Evolutionary conservation across 2,797 vertebrate species (phyloP).

Genomic region (Cynodonichthys magdalenae): DNA sequence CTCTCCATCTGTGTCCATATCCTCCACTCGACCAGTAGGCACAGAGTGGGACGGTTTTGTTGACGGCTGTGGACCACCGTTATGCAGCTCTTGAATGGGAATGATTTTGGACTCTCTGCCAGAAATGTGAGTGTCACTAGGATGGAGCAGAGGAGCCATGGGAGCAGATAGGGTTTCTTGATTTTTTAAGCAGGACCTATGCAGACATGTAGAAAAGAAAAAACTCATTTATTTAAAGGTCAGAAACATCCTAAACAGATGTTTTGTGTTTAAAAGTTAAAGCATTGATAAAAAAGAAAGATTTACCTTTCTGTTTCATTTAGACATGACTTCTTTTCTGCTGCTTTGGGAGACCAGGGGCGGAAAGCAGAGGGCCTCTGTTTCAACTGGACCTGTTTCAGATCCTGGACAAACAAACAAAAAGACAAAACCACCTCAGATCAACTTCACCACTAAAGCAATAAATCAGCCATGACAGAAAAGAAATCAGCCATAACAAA

Average conservation of each 20-base stretch:
- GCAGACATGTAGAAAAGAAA: not conserved
- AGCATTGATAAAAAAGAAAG: conserved; percentile 15
- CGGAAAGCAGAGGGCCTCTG: conserved; percentile 97
- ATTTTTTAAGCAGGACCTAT: conserved; percentile 87
- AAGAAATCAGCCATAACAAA: conserved; percentile 20
- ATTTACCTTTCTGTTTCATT: conserved; percentile 82
- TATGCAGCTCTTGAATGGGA: conserved; percentile 83
- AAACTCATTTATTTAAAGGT: conserved; percentile 1
- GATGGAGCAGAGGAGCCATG: conserved; percentile 70
- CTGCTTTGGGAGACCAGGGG: conserved; percentile 93
- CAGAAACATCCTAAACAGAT: not conserved
- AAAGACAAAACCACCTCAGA: conserved; percentile 20
- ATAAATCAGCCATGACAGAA: conserved; percentile 21
- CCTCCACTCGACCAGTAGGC: conserved; percentile 66
- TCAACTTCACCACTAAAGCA: conserved; percentile 10
- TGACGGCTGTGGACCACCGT: conserved; percentile 60
- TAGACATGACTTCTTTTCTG: conserved; percentile 84
- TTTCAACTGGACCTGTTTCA: conserved; percentile 90
- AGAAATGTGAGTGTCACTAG: conserved; percentile 74
- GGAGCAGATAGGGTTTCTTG: conserved; percentile 86
- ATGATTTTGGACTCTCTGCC: conserved; percentile 66
- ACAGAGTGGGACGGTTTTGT: conserved; percentile 61
- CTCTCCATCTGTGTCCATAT: conserved; percentile 92
- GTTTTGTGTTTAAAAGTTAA: conserved; percentile 1
- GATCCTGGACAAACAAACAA: conserved; percentile 79